Percentiles rank a stretch among this genome's conserved stretches.
These are phyloP conservation scores for Chrysocyon brachyurus DNA, from an alignment of 2,797 vertebrate species.

Conservation along the genomic window DNA sequence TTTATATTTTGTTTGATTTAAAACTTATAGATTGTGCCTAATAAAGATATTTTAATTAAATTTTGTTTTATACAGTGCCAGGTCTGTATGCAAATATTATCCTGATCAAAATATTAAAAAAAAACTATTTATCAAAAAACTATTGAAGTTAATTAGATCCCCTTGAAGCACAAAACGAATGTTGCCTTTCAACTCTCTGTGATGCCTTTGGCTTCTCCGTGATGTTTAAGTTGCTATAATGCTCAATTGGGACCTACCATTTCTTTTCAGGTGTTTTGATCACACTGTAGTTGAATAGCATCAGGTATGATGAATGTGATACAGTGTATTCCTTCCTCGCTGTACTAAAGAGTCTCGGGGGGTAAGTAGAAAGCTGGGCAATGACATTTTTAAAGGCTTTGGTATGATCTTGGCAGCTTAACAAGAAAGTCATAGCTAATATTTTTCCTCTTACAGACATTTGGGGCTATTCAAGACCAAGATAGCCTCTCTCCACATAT, in stretches of 20 bases:
- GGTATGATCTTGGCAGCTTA: conserved; percentile 72
- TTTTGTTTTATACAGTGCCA: conserved; percentile 36
- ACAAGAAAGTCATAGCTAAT: conserved; percentile 78
- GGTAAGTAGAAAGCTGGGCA: conserved; percentile 68
- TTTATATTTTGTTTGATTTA: conserved; percentile 62
- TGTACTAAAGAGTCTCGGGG: conserved; percentile 79
- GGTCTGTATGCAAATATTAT: conserved; percentile 7
- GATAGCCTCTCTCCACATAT: not conserved
- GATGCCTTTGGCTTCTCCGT: conserved; percentile 59
- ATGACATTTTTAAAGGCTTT: conserved; percentile 82
- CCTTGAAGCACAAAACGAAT: not conserved
- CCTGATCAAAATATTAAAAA: not conserved
- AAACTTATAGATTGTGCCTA: not conserved
- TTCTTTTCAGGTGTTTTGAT: conserved; percentile 79
- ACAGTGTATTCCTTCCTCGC: conserved; percentile 52
- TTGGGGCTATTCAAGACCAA: conserved; percentile 59
- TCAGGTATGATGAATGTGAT: conserved; percentile 80
- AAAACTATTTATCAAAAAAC: not conserved
- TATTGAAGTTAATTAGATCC: not conserved
- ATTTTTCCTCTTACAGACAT: conserved; percentile 65
- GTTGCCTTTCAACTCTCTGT: conserved; percentile 3
- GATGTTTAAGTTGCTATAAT: conserved; percentile 59
- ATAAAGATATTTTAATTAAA: conserved; percentile 40
- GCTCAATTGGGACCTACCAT: conserved; percentile 63
- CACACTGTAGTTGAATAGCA: conserved; percentile 73